Conservation (phyloP, 2,888 invertebrate genomes). For the Endotricha flammealis region DNA sequence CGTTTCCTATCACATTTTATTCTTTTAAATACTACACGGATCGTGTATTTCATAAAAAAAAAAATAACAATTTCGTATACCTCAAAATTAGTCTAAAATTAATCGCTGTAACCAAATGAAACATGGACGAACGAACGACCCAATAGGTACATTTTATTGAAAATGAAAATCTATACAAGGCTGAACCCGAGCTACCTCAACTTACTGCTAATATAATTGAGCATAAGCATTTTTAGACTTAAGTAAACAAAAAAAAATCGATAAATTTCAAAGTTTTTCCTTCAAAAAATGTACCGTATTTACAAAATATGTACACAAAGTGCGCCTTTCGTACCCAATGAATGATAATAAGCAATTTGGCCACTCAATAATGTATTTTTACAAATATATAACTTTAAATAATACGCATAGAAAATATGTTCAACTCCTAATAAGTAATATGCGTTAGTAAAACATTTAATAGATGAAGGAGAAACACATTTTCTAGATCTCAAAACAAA, state of each 20-base stretch:
- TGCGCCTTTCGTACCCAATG: conserved; percentile 44
- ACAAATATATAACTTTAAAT: conserved; percentile 41
- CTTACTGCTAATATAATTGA: conserved; percentile 68
- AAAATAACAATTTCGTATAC: conserved; percentile 71
- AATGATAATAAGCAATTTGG: conserved; percentile 56
- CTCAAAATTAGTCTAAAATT: conserved; percentile 61
- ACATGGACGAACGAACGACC: conserved; percentile 30
- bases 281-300: conserved; percentile 57
- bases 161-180: conserved; percentile 35
- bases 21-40: conserved; percentile 44
- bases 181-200: conserved; percentile 37
- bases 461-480: conserved; percentile 23
- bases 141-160: conserved; percentile 36
- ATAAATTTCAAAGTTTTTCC: conserved; percentile 49
- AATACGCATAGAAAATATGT: conserved; percentile 50
- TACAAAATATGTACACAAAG: conserved; percentile 74
- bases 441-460: conserved; percentile 19
- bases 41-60: conserved; percentile 43
- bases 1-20: conserved; percentile 65
- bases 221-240: conserved; percentile 70
- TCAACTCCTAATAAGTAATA: conserved; percentile 31
- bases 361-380: conserved; percentile 52
- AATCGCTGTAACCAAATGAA: conserved; percentile 25
- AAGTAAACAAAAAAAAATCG: conserved; percentile 48
- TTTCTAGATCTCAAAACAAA: conserved; percentile 24